Evolutionary conservation across 1,140 invertebrate genomes (phyloP).

Genomic region (Drosophila virilis): DNA sequence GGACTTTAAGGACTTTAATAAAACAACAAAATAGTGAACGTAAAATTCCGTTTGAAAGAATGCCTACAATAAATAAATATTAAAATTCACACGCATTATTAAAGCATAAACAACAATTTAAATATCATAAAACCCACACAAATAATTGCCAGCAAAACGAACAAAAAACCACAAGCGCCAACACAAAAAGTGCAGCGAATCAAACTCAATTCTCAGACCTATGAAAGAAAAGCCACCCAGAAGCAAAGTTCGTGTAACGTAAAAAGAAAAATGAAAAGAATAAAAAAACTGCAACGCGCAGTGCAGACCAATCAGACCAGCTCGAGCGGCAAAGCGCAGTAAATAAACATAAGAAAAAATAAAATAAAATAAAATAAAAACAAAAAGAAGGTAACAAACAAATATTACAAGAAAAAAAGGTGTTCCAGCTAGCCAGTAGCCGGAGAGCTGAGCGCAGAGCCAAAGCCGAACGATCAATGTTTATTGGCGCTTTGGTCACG

Average conservation of each 20-base stretch:
- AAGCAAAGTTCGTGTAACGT: constrained; percentile 45
- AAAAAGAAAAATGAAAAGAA: constrained; percentile 41
- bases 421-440: constrained; percentile 57
- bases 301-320: constrained; percentile 65
- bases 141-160: background rate
- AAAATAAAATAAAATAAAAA: constrained; percentile 21
- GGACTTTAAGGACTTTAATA: too few relatives aligned
- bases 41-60: too few relatives aligned
- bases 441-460: constrained; percentile 33
- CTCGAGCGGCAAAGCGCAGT: constrained; percentile 55
- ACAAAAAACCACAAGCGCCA: background rate
- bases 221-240: constrained; percentile 64
- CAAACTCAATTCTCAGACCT: constrained; percentile 4
- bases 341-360: constrained; percentile 43
- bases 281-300: constrained; percentile 39
- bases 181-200: constrained; percentile 50
- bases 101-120: background rate
- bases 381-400: constrained; percentile 56
- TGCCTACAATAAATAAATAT: too few relatives aligned
- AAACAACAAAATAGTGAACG: too few relatives aligned
- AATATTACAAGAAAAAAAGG: constrained; percentile 56
- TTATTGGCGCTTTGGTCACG: constrained; percentile 46
- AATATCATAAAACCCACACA: background rate
- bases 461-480: constrained; percentile 39
- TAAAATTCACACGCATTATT: background rate